Evolutionary conservation across 1,140 invertebrate species (phyloP).

Genomic region (Microplitis mediator): DNA sequence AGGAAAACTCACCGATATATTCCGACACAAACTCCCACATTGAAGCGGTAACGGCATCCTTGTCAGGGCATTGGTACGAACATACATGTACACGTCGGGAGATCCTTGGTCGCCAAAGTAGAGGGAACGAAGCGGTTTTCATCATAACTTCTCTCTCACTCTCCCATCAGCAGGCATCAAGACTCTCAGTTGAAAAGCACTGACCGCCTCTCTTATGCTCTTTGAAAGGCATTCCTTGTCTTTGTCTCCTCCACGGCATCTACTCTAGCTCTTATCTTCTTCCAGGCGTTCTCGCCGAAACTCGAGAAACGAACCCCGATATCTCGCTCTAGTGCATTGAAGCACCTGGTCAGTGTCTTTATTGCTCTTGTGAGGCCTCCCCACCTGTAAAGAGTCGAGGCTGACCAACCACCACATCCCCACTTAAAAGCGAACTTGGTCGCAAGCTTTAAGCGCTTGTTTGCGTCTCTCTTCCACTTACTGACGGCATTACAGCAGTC

Average conservation of each 20-base stretch:
- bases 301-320: slow-evolving; percentile 35
- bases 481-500: neutral
- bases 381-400: slow-evolving; percentile 2
- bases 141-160: slow-evolving; percentile 14
- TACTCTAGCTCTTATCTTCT: neutral
- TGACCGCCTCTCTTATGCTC: slow-evolving; percentile 46
- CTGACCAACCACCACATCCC: slow-evolving; percentile 2
- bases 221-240: slow-evolving; percentile 10
- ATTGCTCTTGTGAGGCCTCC: slow-evolving; percentile 1
- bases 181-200: slow-evolving; percentile 37
- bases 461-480: neutral
- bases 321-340: slow-evolving; percentile 33
- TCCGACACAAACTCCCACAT: slow-evolving; percentile 7
- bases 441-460: slow-evolving; percentile 24
- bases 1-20: slow-evolving; percentile 27
- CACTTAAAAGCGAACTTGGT: slow-evolving; percentile 6
- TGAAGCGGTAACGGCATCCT: slow-evolving; percentile 7
- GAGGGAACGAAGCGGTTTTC: slow-evolving; percentile 5
- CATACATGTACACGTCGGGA: slow-evolving; percentile 15
- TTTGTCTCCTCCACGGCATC: neutral
- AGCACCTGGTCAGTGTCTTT: neutral
- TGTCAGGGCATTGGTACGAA: slow-evolving; percentile 14
- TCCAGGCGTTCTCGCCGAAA: neutral
- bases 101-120: neutral
- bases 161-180: slow-evolving; percentile 3